Conservation (phyloP, 2,888 invertebrate species). For the Macrophya annulata region DNA sequence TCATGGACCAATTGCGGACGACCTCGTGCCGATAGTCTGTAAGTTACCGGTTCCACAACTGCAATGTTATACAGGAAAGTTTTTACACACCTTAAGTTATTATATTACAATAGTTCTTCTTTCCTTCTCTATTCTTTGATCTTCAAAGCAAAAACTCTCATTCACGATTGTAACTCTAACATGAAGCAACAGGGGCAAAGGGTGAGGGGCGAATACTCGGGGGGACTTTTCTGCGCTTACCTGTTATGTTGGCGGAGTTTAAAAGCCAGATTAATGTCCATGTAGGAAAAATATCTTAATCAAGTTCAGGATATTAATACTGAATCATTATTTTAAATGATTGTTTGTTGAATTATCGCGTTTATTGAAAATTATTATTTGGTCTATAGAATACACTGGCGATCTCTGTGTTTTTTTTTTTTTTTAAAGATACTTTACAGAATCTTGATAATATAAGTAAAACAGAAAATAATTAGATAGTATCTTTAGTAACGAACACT, state of each 20-base stretch:
- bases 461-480: neutral
- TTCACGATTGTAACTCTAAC: neutral
- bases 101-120: neutral
- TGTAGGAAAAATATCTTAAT: neutral
- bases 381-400: constrained; percentile 45
- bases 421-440: neutral
- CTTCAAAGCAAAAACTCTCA: neutral
- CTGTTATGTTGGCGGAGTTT: constrained; percentile 41
- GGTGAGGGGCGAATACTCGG: neutral
- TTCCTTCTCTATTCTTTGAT: neutral
- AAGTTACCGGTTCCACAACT: constrained; percentile 70
- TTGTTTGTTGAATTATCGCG: neutral
- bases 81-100: neutral
- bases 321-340: neutral
- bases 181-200: neutral
- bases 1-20: constrained; percentile 71
- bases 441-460: neutral
- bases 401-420: constrained; percentile 38
- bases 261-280: neutral
- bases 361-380: constrained; percentile 16
- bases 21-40: constrained; percentile 71
- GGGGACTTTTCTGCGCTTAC: neutral
- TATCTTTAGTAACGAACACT: neutral
- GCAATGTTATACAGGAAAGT: constrained; percentile 53
- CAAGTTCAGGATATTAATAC: neutral